These are phyloP conservation scores for Argopecten irradians DNA, from an alignment of 1,140 invertebrate genomes.

Conservation along the genomic window DNA sequence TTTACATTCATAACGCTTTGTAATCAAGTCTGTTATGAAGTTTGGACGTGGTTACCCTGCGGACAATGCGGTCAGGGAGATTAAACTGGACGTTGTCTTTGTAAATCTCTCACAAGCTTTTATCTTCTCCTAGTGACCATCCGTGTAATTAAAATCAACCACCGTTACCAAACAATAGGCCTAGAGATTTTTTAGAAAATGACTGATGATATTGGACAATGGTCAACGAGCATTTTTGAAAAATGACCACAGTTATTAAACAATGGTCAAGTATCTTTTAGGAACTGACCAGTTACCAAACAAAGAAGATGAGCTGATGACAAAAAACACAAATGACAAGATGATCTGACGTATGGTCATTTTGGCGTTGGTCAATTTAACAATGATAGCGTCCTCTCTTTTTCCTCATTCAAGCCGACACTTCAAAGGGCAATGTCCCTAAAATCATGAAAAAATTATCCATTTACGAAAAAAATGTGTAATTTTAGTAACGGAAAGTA, in stretches of 20 bases:
- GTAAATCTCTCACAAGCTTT: neutral
- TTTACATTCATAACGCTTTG: neutral
- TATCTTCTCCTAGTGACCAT: neutral
- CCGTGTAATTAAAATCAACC: neutral
- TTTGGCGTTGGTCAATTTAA: slow-evolving; percentile 1
- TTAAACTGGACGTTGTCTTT: neutral
- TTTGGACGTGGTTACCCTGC: neutral
- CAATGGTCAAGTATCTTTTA: slow-evolving; percentile 7
- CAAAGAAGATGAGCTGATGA: neutral
- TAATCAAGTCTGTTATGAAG: neutral
- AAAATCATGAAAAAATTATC: slow-evolving; percentile 14
- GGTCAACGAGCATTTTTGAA: neutral
- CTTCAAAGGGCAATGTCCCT: neutral
- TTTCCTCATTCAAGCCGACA: neutral
- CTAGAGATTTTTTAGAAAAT: neutral
- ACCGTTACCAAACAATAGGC: slow-evolving; percentile 13
- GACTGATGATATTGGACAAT: neutral
- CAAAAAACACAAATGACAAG: neutral
- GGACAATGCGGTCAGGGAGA: neutral
- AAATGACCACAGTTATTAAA: neutral
- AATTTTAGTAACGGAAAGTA: neutral
- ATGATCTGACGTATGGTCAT: slow-evolving; percentile 8
- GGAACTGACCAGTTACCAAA: slow-evolving; percentile 16
- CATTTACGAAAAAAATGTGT: neutral
- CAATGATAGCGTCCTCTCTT: neutral